phyloP scores from a whole-genome alignment of 35 echinoderm and acorn worm species.

The Diadema setosum region DNA sequence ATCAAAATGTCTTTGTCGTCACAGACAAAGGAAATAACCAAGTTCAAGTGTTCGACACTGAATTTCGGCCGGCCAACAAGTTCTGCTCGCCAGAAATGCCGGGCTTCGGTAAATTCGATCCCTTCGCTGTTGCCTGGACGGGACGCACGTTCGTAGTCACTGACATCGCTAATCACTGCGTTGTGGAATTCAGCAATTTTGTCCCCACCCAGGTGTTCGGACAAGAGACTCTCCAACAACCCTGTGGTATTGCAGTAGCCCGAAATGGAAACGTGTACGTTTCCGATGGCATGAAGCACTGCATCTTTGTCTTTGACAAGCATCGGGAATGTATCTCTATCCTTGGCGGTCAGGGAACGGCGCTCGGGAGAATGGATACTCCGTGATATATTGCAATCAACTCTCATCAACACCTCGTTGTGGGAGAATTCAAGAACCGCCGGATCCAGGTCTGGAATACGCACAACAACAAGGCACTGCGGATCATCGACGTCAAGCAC shows the following conservation, averaged over 20 bases:
- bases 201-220: slow-evolving; percentile 12
- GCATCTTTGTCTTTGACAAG: slow-evolving; percentile 33
- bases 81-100: background rate
- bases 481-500: slow-evolving; percentile 45
- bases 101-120: slow-evolving; percentile 20
- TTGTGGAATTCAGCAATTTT: slow-evolving; percentile 43
- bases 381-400: slow-evolving; percentile 57
- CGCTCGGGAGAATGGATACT: background rate
- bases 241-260: slow-evolving; percentile 34
- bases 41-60: background rate
- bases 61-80: background rate
- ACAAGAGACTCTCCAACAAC: background rate
- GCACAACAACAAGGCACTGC: background rate
- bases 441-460: slow-evolving; percentile 51
- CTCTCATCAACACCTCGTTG: slow-evolving; percentile 28
- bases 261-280: slow-evolving; percentile 47
- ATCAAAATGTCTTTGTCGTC: background rate
- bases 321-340: background rate
- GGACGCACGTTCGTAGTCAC: slow-evolving; percentile 47
- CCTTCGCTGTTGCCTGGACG: slow-evolving; percentile 43
- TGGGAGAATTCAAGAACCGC: slow-evolving; percentile 20
- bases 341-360: slow-evolving; percentile 27
- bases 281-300: slow-evolving; percentile 30
- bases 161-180: slow-evolving; percentile 22
- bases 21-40: background rate